Evolutionary conservation across 2,113 vertebrate genomes (phyloP), one percentile per base, ranked within the genome.

Genomic region (Aegithalos caudatus): DNA sequence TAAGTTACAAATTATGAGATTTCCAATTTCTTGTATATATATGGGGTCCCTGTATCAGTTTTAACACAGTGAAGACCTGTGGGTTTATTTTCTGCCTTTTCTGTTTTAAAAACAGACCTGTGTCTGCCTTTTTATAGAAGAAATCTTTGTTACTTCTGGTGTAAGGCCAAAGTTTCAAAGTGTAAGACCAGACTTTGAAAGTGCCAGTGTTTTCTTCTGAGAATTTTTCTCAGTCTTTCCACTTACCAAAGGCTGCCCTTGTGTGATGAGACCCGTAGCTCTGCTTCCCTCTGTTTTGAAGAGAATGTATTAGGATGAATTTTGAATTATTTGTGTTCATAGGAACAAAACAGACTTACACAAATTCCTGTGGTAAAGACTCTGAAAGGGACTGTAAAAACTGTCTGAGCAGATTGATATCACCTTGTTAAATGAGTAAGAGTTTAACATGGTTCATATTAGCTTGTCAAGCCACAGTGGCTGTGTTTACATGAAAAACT

Each of bases 401-500:
- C 23, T 56, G 35, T 94, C 81, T 13, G 12, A 54, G 53, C 60
- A 83, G 90, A 96, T 94, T 93, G 62, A 1, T 92, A 92, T 73
- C 62, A 2, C 81, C 88, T 92, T 82, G 61, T 92, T 92, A 93
- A 90, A 69, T 3, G 35, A 80, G 33, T 56, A 70, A 35, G 62
- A 57, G 33, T 92, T 90, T 92, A 90, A 90, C 71, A n/a, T 96
- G 94, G 86, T 96, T 93, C 95, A 62, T 83, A 77, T 88, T 95
- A 96, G 76, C 60, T 86, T 90, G 92, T 94, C 82, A 93, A 93
- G 89, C 91, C 91, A 66, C 95, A 81, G 86, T 93, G 90, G 71
- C 90, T 95, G 82, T 90, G 76, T 92, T 95, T 94, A 93, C 95
- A 90, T 88, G 94, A 94, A 93, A 94, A 94, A 80, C 76, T 88